phyloP scores from a whole-genome alignment of 1,140 invertebrate genomes.

The Lepidurus apus region DNA sequence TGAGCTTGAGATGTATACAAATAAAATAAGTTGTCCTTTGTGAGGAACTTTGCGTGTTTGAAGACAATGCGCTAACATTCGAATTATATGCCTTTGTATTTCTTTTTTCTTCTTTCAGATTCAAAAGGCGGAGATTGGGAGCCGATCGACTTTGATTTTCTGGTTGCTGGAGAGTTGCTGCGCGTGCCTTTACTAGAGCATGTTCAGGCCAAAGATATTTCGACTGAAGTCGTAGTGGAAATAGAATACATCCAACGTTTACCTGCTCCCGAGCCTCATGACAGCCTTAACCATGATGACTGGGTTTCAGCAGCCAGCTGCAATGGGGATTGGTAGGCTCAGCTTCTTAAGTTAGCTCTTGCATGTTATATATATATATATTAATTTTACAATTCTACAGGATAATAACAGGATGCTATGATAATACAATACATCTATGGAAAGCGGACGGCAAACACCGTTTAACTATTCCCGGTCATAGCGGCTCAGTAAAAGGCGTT shows the following conservation, averaged over 20 bases:
- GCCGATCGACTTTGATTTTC: conserved; percentile 77
- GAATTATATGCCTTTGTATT: conserved; percentile 23
- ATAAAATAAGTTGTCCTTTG: too few relatives aligned
- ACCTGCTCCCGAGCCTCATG: conserved; percentile 80
- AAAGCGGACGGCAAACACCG: conserved; percentile 73
- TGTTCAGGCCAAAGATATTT: conserved; percentile 59
- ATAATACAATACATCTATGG: conserved; percentile 87
- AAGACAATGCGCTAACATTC: too few relatives aligned
- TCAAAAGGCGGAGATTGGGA: conserved; percentile 41
- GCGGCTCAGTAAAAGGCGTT: conserved; percentile 76
- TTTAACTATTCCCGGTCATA: conserved; percentile 77
- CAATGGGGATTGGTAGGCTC: conserved; percentile 61
- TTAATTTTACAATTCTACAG: conserved; percentile 47
- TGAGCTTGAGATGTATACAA: too few relatives aligned
- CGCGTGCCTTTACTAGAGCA: conserved; percentile 55
- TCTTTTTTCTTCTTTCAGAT: conserved; percentile 36
- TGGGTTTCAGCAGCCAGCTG: conserved; percentile 84
- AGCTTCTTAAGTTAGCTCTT: conserved; percentile 16
- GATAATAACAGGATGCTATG: conserved; percentile 92
- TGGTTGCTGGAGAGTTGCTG: conserved; percentile 74
- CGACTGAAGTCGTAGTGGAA: conserved; percentile 70
- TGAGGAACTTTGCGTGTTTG: too few relatives aligned
- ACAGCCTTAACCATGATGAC: conserved; percentile 88
- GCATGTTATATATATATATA: conserved; percentile 25
- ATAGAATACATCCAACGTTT: conserved; percentile 85